Evolutionary conservation across 2,888 invertebrate genomes (phyloP).

Genomic region (Drosophila paramelanica): DNA sequence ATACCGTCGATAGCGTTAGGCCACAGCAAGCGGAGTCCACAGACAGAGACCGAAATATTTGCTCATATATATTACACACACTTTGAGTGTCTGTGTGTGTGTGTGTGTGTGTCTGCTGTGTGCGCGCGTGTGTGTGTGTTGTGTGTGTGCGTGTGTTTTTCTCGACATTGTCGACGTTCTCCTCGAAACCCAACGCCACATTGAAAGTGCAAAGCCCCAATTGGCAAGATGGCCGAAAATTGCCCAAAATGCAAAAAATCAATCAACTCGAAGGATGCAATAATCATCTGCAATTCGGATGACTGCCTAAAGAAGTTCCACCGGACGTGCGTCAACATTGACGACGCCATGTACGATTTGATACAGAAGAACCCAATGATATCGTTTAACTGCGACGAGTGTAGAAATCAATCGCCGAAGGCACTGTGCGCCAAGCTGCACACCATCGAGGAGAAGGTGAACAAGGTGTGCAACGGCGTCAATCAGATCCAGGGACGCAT

Average conservation of each 20-base stretch:
- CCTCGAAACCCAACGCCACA: constrained; percentile 15
- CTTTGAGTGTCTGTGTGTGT: constrained; percentile 12
- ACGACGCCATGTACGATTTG: constrained; percentile 79
- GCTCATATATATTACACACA: constrained; percentile 23
- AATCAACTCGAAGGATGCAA: constrained; percentile 78
- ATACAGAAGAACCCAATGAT: constrained; percentile 82
- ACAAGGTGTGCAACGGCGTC: constrained; percentile 82
- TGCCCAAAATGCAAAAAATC: constrained; percentile 82
- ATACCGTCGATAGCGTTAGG: constrained; percentile 20
- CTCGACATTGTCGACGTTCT: constrained; percentile 48
- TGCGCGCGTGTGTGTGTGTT: constrained; percentile 14
- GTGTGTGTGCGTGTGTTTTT: constrained; percentile 33
- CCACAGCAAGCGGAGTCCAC: constrained; percentile 24
- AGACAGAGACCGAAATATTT: constrained; percentile 38
- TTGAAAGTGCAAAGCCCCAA: constrained; percentile 29
- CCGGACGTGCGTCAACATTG: constrained; percentile 81
- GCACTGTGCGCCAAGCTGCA: constrained; percentile 77
- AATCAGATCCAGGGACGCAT: constrained; percentile 83
- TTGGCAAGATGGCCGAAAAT: constrained; percentile 81
- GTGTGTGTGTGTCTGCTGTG: constrained; percentile 27
- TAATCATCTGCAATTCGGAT: constrained; percentile 80
- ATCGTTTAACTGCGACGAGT: constrained; percentile 82
- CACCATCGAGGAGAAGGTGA: constrained; percentile 82
- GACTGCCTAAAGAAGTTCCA: constrained; percentile 81
- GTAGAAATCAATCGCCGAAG: constrained; percentile 82